Percentiles rank a stretch among this genome's conserved stretches.
These are phyloP conservation scores for Chrysaora quinquecirrha DNA, from an alignment of 30 jellyfish, hydroid and myxozoan species.

Conservation along the genomic window DNA sequence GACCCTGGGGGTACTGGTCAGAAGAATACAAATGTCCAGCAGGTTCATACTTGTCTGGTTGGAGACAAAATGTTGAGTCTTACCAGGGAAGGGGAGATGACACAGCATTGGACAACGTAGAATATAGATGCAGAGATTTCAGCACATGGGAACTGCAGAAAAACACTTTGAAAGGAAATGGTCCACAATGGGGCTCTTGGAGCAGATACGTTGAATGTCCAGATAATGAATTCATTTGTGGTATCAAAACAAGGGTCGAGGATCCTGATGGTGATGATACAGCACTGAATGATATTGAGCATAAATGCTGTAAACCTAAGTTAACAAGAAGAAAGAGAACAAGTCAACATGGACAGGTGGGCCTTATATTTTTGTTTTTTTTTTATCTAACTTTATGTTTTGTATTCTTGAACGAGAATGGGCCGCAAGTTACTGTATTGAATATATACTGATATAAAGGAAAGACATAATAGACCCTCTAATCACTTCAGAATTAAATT, in stretches of 20 bases:
- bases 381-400: too few relatives aligned
- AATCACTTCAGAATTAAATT: too few relatives aligned
- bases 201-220: slow-evolving; percentile 65
- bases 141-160: slow-evolving; percentile 25
- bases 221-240: slow-evolving; percentile 45
- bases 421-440: too few relatives aligned
- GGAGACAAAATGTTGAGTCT: slow-evolving; percentile 47
- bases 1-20: slow-evolving; percentile 52
- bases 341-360: too few relatives aligned
- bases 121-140: slow-evolving; percentile 56
- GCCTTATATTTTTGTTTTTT: too few relatives aligned
- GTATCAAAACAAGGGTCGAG: slow-evolving; percentile 52
- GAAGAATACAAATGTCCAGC: slow-evolving; percentile 15
- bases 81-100: slow-evolving; percentile 53
- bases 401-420: too few relatives aligned
- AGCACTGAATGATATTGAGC: slow-evolving; percentile 58
- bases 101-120: slow-evolving; percentile 41
- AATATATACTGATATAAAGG: too few relatives aligned
- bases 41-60: slow-evolving; percentile 38
- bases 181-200: slow-evolving; percentile 42
- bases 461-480: too few relatives aligned
- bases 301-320: slow-evolving; percentile 39
- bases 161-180: slow-evolving; percentile 21
- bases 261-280: slow-evolving; percentile 65
- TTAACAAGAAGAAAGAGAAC: slow-evolving; percentile 12